A percentile compares a stretch with the other conserved stretches of the same genome.
Evolutionary conservation across 2,888 invertebrate species (phyloP).

Genomic region (Disparrhopalites patrizii): DNA sequence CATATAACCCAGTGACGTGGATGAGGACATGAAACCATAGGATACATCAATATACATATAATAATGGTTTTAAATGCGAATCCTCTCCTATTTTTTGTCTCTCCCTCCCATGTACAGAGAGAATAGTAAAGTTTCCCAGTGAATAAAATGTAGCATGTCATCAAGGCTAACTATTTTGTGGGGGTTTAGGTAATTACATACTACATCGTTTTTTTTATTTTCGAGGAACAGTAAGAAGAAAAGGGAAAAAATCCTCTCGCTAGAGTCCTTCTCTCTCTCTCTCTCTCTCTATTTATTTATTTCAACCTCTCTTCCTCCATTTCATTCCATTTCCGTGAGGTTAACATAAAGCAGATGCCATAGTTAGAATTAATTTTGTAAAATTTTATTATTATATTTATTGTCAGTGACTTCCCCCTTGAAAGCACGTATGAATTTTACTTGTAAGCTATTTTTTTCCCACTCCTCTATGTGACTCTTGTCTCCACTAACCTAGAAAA

Average conservation of each 20-base stretch:
- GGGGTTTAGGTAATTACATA: background rate
- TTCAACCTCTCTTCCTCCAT: too few species aligned
- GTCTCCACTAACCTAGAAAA: too few species aligned
- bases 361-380: background rate
- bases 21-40: background rate
- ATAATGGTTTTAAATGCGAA: too few species aligned
- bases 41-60: background rate
- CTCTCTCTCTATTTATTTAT: too few species aligned
- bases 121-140: too few species aligned
- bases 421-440: background rate
- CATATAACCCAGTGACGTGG: background rate
- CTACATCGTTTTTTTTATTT: too few species aligned
- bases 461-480: too few species aligned
- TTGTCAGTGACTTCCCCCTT: background rate
- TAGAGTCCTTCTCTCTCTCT: too few species aligned
- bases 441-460: background rate
- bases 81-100: too few species aligned
- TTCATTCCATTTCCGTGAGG: background rate
- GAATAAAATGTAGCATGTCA: background rate
- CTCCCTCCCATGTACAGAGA: too few species aligned
- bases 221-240: too few species aligned
- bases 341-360: slow-evolving; percentile 4
- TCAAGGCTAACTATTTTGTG: background rate
- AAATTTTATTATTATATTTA: background rate
- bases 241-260: too few species aligned